Conservation (phyloP, 2,888 invertebrate genomes). For the Drosophila paramelanica region DNA sequence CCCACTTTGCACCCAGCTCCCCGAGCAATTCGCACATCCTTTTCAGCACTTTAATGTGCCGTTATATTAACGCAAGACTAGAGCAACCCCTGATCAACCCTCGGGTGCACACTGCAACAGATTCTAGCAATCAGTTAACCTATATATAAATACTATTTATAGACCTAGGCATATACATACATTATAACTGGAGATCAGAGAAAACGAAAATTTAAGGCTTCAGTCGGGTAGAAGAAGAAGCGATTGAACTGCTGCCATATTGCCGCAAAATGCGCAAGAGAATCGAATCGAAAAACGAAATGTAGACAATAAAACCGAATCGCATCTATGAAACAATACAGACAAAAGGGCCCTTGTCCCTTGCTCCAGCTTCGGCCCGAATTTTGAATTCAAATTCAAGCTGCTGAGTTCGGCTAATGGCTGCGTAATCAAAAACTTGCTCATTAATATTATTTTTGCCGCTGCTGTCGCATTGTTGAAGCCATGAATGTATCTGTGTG, state of each 20-base stretch:
- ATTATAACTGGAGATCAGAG: conserved; percentile 18
- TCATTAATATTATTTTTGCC: conserved; percentile 76
- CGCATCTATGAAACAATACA: conserved; percentile 55
- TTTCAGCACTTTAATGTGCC: conserved; percentile 44
- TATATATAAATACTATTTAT: conserved; percentile 20
- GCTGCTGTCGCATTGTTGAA: conserved; percentile 42
- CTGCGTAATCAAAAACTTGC: conserved; percentile 73
- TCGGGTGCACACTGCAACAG: conserved; percentile 33
- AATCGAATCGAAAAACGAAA: conserved; percentile 9
- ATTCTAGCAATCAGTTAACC: conserved; percentile 41
- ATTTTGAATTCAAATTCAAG: conserved; percentile 58
- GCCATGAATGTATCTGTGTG: conserved; percentile 12
- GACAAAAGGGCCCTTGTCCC: conserved; percentile 24
- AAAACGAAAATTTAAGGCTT: background rate
- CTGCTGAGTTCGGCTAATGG: conserved; percentile 58
- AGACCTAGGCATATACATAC: background rate
- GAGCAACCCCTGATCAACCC: conserved; percentile 32
- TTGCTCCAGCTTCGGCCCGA: background rate
- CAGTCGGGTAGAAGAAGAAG: background rate
- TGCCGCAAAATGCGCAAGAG: conserved; percentile 58
- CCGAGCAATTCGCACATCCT: conserved; percentile 57
- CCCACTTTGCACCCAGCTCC: conserved; percentile 42
- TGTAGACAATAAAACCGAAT: conserved; percentile 59
- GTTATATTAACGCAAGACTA: conserved; percentile 36
- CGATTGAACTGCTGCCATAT: conserved; percentile 24